phyloP scores from a whole-genome alignment of 1,140 invertebrate genomes.

The Sitophilus oryzae region DNA sequence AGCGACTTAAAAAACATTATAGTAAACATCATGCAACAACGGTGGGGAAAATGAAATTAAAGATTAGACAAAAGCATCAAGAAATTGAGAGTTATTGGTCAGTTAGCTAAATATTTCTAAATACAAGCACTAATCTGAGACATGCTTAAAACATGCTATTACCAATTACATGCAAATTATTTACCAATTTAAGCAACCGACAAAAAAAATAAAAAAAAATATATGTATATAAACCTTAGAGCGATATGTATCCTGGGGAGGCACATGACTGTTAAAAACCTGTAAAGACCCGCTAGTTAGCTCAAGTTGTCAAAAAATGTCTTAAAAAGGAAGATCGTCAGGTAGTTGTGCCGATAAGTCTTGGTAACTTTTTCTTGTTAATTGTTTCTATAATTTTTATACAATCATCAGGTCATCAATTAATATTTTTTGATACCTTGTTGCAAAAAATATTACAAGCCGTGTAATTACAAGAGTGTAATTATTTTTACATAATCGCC shows the following conservation, averaged over 20 bases:
- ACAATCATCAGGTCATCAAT: too few relatives aligned
- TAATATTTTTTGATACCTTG: too few relatives aligned
- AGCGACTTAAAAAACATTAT: too few relatives aligned
- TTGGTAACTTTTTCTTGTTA: too few relatives aligned
- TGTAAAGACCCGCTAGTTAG: constrained; percentile 53
- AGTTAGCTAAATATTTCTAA: constrained; percentile 18
- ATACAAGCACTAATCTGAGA: constrained; percentile 26
- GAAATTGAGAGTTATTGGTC: constrained; percentile 16
- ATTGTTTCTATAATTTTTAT: too few relatives aligned
- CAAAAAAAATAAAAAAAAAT: constrained; percentile 41
- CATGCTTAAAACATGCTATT: constrained; percentile 36
- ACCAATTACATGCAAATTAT: constrained; percentile 36
- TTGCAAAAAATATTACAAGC: neutral
- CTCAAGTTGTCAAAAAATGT: constrained; percentile 19
- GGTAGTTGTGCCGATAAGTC: constrained; percentile 19
- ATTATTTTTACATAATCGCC: neutral
- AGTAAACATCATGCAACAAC: too few relatives aligned
- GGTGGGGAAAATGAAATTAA: too few relatives aligned
- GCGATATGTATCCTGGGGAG: constrained; percentile 83
- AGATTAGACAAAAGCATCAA: constrained; percentile 6
- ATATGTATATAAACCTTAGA: constrained; percentile 68
- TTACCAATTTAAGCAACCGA: constrained; percentile 25
- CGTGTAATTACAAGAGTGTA: neutral
- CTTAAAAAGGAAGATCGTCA: neutral
- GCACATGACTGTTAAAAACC: constrained; percentile 88